Evolutionary conservation across 2,888 invertebrate genomes (phyloP), one percentile per base, ranked within the genome.

Genomic region (Chalcis sispes): DNA sequence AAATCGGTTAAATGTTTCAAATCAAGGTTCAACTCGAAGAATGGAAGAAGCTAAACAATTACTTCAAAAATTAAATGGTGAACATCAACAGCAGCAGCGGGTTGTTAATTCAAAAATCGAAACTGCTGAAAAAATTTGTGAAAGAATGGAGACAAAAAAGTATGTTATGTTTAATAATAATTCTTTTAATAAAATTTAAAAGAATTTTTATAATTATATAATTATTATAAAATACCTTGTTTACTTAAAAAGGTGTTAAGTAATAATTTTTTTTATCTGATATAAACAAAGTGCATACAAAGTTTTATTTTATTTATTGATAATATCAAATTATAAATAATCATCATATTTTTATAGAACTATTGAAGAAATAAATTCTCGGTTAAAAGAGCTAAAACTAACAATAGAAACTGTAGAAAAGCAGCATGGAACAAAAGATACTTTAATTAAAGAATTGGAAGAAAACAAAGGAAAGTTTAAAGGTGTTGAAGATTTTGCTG

Each of bases 71-170:
- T 74, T 80, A 27, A 80, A 71, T 13, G 84, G 81, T 1, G 82
- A 90, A 0, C 83, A 90, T 1, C 84, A 89, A 20, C 88, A 88
- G 56, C 90, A 91, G 79, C 83, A 84, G 18, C 81, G 81, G 0
- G 80, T 85, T 36, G 85, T 90, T 4, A 76, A 83, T 80, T 71
- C 87, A 85, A 46, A 86, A 85, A 82, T 88, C 86, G 72, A 80
- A 83, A 88, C 90, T 64, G 92, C 93, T 0, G 84, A 86, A 56
- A 83, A 81, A 46, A 82, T 90, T 15, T 91, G 92, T 36, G 85
- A 89, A 0, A 88, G 92, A 79, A 86, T 91, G 4, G 84, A 89
- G 0, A 89, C 90, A 7, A 87, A 90, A 0, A 90, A 91, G 92
- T 92, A 82, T 42, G 54, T 52, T n/a, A 25, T 62, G 20, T 25